Evolutionary conservation across 2,888 invertebrate species (phyloP), one percentile per base, ranked within the genome.

Genomic region (Urechis unicinctus): DNA sequence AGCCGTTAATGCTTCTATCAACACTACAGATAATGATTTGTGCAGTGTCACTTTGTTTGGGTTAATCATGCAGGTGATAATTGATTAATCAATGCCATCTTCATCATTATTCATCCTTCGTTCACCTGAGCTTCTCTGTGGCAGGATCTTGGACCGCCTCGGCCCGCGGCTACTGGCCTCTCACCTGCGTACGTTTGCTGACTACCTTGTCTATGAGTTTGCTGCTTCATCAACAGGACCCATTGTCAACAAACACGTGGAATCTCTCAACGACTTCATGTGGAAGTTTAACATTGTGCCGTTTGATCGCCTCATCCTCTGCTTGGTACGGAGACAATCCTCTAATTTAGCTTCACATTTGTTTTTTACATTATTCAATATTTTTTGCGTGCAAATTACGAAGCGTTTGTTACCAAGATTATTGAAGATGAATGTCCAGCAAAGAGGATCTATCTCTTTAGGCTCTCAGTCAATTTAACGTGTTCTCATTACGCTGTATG

Each of bases 231-330:
- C 72, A 21, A 91, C 89, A 26, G 90, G 90, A 13, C 88, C 88
- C 59, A 89, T 91, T 71, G 91, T 94, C 50, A 90, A 90, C 78
- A 93, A 93, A 68, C 61, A 53, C 43, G 91, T 94, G 2, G 95
- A 95, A 72, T 91, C 93, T 0, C 88, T 96, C 66, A 94, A 91
- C 77, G 91, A 92, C 71, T 90, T 96, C 85, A 92, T 96, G 61
- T 96, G 96, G 95, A 93, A 94, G 71, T 94, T 91, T 78, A 93
- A 95, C 79, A 90, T 96, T 64, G 89, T 96, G 52, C 91, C 95
- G 41, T 89, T 96, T 61, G 96, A 96, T 78, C 83, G 94, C 61
- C 84, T 96, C 1, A 88, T 96, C 4, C 81, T 96, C 43, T 95
- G 94, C 75, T 80, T 96, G 79, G 60, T 58, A 22, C 21, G 57